These are phyloP conservation scores for Acanthisitta chloris DNA, from an alignment of 2,113 vertebrate species.

Conservation along the genomic window DNA sequence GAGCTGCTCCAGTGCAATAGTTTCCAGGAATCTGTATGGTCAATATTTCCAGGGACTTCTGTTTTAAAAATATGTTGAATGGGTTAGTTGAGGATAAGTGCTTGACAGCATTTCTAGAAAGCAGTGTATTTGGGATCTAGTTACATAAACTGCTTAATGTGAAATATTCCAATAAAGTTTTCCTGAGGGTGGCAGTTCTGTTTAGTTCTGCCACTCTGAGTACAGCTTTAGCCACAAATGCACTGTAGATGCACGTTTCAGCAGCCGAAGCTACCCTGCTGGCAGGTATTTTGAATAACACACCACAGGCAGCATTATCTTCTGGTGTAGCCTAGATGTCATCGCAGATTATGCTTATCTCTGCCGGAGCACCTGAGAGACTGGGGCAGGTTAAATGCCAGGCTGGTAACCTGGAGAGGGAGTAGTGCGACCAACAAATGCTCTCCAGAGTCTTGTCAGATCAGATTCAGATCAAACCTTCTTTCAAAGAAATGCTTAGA, in stretches of 20 bases:
- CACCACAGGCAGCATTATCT: background rate
- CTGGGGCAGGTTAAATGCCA: background rate
- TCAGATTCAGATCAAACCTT: background rate
- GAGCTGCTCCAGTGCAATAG: background rate
- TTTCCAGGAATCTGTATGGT: background rate
- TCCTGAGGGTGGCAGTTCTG: conserved; percentile 21
- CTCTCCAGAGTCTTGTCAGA: background rate
- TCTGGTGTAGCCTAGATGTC: background rate
- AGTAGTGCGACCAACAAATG: background rate
- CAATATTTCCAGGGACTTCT: background rate
- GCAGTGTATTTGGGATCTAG: background rate
- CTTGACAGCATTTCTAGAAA: conserved; percentile 1
- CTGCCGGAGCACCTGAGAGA: background rate
- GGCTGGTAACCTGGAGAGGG: background rate
- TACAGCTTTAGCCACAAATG: background rate
- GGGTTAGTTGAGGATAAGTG: background rate
- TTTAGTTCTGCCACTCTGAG: background rate
- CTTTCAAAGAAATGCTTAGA: background rate
- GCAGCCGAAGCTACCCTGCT: background rate
- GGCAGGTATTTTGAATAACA: background rate
- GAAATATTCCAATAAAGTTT: background rate
- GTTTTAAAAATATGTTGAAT: background rate
- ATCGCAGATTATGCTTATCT: background rate
- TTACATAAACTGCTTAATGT: background rate
- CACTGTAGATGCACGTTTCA: background rate